Conservation (phyloP, 2,113 vertebrate genomes). For the Elephantulus edwardii region DNA sequence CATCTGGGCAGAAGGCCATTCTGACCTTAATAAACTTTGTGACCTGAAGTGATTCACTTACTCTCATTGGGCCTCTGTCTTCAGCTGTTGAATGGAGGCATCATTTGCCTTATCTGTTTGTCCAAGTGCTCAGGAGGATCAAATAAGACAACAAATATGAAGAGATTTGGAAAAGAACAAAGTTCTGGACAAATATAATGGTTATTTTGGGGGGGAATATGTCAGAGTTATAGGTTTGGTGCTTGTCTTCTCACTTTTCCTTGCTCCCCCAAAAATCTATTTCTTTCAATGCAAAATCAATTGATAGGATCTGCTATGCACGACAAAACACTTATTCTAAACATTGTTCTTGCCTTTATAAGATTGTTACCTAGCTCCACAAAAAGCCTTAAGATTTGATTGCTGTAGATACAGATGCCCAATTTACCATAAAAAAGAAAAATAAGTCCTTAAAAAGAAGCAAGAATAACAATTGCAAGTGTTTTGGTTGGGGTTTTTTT, state of each 20-base stretch:
- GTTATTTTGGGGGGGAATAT: not conserved
- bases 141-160: not conserved
- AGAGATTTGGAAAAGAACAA: not conserved
- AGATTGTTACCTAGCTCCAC: not conserved
- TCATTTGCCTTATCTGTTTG: not conserved
- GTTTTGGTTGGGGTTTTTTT: no score
- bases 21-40: not conserved
- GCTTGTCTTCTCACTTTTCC: not conserved
- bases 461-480: not conserved
- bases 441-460: not conserved
- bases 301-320: not conserved
- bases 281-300: not conserved
- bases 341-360: not conserved
- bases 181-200: not conserved
- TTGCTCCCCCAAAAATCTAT: not conserved
- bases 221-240: not conserved
- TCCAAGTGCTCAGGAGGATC: not conserved
- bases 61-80: not conserved
- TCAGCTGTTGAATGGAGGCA: not conserved
- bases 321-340: constrained; percentile 14
- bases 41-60: not conserved
- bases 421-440: not conserved
- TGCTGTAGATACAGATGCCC: not conserved
- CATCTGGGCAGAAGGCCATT: no score
- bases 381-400: not conserved